phyloP scores from a whole-genome alignment of 2,113 vertebrate genomes.

The Shinisaurus crocodilurus region DNA sequence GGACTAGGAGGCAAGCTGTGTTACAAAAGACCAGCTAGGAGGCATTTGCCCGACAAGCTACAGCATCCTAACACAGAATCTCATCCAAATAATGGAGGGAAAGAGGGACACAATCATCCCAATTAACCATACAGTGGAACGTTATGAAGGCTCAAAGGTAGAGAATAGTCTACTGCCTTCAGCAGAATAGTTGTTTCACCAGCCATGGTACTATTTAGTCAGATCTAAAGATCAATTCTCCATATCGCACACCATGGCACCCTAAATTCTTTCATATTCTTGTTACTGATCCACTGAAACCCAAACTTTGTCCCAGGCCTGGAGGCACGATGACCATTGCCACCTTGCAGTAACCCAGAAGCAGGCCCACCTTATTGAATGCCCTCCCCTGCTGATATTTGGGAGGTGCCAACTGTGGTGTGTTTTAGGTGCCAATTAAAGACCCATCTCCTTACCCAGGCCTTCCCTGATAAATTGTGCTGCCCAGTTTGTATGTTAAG shows the following conservation, averaged over 20 bases:
- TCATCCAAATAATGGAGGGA: background rate
- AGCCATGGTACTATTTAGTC: background rate
- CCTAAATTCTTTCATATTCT: background rate
- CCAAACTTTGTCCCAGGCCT: background rate
- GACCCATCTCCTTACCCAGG: too few species aligned
- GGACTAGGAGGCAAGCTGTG: background rate
- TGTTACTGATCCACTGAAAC: background rate
- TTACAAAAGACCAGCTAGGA: slow-evolving; percentile 9
- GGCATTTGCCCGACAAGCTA: background rate
- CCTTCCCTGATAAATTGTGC: too few species aligned
- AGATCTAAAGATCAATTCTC: background rate
- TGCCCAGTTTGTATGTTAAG: too few species aligned
- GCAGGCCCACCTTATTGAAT: too few species aligned
- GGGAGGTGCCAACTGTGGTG: too few species aligned
- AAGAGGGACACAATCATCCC: background rate
- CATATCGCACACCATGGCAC: too few species aligned
- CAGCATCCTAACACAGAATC: background rate
- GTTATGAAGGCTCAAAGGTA: background rate
- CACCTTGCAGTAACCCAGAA: too few species aligned
- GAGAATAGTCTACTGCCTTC: background rate
- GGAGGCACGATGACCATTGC: background rate
- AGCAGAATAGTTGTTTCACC: background rate
- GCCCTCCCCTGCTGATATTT: too few species aligned
- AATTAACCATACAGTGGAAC: background rate
- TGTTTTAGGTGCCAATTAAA: too few species aligned